These are phyloP conservation scores for Nezara viridula DNA, from an alignment of 2,888 invertebrate genomes.

Conservation along the genomic window DNA sequence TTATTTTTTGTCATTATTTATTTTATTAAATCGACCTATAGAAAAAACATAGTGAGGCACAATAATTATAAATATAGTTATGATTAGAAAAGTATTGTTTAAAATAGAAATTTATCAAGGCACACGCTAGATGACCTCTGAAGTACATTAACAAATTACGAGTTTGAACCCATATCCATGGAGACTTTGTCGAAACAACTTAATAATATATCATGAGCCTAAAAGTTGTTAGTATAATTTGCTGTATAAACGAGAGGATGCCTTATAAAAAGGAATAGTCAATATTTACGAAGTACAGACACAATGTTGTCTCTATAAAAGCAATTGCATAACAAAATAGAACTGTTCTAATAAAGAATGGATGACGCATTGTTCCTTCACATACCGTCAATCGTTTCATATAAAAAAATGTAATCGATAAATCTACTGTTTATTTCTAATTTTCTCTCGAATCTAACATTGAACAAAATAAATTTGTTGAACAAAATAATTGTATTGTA, in stretches of 20 bases:
- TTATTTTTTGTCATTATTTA: too few species aligned
- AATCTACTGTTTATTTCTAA: too few species aligned
- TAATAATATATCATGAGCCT: conserved; percentile 1
- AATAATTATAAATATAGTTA: background rate
- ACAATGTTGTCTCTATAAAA: background rate
- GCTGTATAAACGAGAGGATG: background rate
- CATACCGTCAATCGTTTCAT: background rate
- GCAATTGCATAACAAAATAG: background rate
- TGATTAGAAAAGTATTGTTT: background rate
- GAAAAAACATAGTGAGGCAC: too few species aligned
- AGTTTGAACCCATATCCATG: background rate
- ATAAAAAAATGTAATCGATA: background rate
- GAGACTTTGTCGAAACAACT: background rate
- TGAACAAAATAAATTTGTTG: too few species aligned
- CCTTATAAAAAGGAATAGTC: background rate
- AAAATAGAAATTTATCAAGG: too few species aligned
- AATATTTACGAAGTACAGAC: background rate
- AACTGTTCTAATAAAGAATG: background rate
- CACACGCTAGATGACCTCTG: background rate
- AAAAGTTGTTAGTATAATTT: background rate
- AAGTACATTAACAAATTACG: background rate
- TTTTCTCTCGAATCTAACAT: too few species aligned
- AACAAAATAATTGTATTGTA: too few species aligned
- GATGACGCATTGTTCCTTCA: background rate
- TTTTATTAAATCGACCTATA: too few species aligned